These are phyloP conservation scores for Scaeva pyrastri DNA, from an alignment of 2,888 invertebrate genomes.

Conservation along the genomic window DNA sequence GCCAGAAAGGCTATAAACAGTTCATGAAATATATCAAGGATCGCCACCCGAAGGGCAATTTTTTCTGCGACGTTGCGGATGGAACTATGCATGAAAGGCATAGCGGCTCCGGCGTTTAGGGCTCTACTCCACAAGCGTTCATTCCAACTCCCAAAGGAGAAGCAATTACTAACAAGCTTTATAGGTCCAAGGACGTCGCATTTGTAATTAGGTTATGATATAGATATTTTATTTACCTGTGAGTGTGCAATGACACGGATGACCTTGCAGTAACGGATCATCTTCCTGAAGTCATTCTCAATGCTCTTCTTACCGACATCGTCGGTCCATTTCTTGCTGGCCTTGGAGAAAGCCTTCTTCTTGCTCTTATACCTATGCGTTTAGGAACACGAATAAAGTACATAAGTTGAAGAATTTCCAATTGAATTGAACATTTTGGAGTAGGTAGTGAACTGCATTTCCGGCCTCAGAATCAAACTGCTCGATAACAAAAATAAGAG, in stretches of 20 bases:
- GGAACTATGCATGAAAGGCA: conserved; percentile 80
- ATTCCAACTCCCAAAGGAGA: conserved; percentile 57
- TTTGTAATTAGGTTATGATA: not conserved
- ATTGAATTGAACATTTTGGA: conserved; percentile 10
- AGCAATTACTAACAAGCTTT: conserved; percentile 72
- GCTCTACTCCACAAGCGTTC: conserved; percentile 71
- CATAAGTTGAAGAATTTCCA: conserved; percentile 49
- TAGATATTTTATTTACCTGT: conserved; percentile 88
- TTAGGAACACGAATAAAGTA: conserved; percentile 65
- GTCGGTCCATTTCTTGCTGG: conserved; percentile 99
- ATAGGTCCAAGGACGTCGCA: conserved; percentile 82
- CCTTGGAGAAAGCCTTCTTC: conserved; percentile 99
- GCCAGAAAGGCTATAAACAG: conserved; percentile 83
- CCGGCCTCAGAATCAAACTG: conserved; percentile 54
- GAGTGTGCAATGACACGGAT: conserved; percentile 99
- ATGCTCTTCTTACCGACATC: conserved; percentile 98
- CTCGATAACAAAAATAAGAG: conserved; percentile 79
- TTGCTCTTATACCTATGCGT: conserved; percentile 97
- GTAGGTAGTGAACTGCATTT: conserved; percentile 73
- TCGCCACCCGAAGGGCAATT: conserved; percentile 83
- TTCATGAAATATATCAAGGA: conserved; percentile 84
- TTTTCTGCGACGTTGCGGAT: conserved; percentile 84
- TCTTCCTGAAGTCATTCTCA: conserved; percentile 98
- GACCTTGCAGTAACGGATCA: conserved; percentile 99
- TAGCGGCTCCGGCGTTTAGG: conserved; percentile 82